phyloP scores from a whole-genome alignment of 2,797 vertebrate genomes.

The Iguana delicatissima region DNA sequence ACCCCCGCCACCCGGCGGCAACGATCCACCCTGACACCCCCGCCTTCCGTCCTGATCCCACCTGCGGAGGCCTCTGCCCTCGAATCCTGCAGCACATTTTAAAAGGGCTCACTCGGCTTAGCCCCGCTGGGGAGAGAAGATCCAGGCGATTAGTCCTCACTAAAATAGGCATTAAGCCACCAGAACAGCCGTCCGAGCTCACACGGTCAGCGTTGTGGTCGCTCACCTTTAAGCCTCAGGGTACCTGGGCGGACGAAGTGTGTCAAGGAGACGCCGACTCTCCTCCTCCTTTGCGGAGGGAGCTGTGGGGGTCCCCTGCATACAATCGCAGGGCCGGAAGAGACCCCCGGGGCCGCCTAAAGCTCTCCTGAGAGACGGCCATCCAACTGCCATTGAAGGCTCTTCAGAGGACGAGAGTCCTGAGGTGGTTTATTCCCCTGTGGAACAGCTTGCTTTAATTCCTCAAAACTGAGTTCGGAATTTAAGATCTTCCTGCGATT shows the following conservation, averaged over 20 bases:
- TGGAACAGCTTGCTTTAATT: too few relatives aligned
- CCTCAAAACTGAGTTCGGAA: too few relatives aligned
- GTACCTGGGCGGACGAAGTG: not conserved
- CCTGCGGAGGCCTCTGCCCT: not conserved
- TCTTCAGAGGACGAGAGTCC: too few relatives aligned
- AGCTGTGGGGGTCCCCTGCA: too few relatives aligned
- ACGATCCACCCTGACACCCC: not conserved
- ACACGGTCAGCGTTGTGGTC: not conserved
- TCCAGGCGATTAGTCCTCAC: constrained; percentile 69
- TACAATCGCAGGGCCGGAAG: too few relatives aligned
- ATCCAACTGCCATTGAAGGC: too few relatives aligned
- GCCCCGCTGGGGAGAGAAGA: constrained; percentile 64
- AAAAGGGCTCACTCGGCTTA: constrained; percentile 70
- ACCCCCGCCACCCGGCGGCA: too few relatives aligned
- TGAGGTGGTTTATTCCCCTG: too few relatives aligned
- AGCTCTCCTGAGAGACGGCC: too few relatives aligned
- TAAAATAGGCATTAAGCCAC: constrained; percentile 76
- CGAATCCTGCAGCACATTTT: constrained; percentile 37
- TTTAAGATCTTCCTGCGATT: too few relatives aligned
- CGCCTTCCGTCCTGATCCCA: not conserved
- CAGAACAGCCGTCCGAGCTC: constrained; percentile 61
- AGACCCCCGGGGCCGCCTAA: too few relatives aligned
- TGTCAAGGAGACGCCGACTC: not conserved
- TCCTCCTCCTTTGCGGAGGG: too few relatives aligned
- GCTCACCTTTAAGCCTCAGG: constrained; percentile 40